Evolutionary conservation across 2,888 invertebrate genomes (phyloP), one percentile per base, ranked within the genome.

Genomic region (Herminia tarsipennalis): DNA sequence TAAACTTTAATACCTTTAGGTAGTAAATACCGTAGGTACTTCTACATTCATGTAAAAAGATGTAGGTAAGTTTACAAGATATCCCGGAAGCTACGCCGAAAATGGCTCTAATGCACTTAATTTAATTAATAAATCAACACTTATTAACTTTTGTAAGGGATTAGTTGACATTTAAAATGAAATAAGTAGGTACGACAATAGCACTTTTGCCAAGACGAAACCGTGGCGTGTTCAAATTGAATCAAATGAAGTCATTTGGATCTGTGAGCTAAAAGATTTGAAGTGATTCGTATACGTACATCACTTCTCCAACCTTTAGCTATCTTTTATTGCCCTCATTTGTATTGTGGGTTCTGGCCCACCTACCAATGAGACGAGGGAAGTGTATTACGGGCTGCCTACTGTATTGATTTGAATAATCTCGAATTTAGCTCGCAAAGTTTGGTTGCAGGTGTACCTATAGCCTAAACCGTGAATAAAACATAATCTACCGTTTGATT

Each of bases 291-390:
- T 67, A 54, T 48, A 39, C 49, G 35, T 57, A 59, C 51, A 43
- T 58, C 56, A 57, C 46, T 54, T 44, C 49, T 33, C 37, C 46
- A 66, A 66, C 48, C 53, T 47, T 64, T 58, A 57, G 58, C 55
- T 54, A 51, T 61, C 40, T 55, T 66, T 60, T 66, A 71, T 69
- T 56, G 56, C 51, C 47, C 54, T 62, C 60, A 70, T 73, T 73
- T 70, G 52, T 73, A 66, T 63, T 53, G 54, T 37, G 57, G 60
- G 51, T 47, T 56, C 22, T 52, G 47, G 37, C 36, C 46, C 33
- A 45, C 32, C 29, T 39, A 38, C 33, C 49, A 62, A 49, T 62
- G 50, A 65, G 16, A 21, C 36, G 41, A 35, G 29, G 42, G 37
- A 57, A 45, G 35, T 42, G 36, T 35, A 46, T 53, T 42, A 46